A percentile compares a stretch with the other conserved stretches of the same genome.
These are phyloP conservation scores for Cosmopolites sordidus DNA, from an alignment of 2,888 invertebrate species.

Conservation along the genomic window DNA sequence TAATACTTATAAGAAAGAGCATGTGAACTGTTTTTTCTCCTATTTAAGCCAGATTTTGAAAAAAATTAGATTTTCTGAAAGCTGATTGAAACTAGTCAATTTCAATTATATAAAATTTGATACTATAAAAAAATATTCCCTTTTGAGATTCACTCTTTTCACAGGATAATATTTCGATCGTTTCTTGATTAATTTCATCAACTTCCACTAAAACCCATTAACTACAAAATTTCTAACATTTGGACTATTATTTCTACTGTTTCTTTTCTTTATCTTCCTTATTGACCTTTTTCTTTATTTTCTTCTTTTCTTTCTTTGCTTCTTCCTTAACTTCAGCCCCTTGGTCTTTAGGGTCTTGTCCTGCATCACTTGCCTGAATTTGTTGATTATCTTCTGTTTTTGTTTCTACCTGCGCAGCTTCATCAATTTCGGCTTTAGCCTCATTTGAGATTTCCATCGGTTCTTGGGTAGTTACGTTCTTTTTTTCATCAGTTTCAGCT, in stretches of 20 bases:
- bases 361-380: not conserved
- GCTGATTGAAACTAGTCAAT: too few relatives aligned
- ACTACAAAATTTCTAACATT: too few relatives aligned
- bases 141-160: too few relatives aligned
- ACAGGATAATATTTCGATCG: too few relatives aligned
- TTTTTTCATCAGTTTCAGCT: conserved; percentile 14
- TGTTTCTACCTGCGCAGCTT: not conserved
- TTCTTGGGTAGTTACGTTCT: not conserved
- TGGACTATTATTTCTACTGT: not conserved
- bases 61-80: too few relatives aligned
- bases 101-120: too few relatives aligned
- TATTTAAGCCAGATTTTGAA: too few relatives aligned
- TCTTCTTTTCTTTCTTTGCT: conserved; percentile 28
- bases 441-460: not conserved
- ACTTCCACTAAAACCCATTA: too few relatives aligned
- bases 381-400: conserved; percentile 4
- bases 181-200: too few relatives aligned
- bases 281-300: conserved; percentile 26
- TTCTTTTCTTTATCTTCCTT: conserved; percentile 30
- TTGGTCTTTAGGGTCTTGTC: conserved; percentile 8
- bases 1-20: too few relatives aligned
- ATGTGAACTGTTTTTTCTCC: too few relatives aligned
- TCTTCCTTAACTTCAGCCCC: conserved; percentile 12
- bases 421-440: not conserved
- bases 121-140: too few relatives aligned